These are phyloP conservation scores for Cyprinella venusta DNA, from an alignment of 2,797 vertebrate genomes.

Conservation along the genomic window DNA sequence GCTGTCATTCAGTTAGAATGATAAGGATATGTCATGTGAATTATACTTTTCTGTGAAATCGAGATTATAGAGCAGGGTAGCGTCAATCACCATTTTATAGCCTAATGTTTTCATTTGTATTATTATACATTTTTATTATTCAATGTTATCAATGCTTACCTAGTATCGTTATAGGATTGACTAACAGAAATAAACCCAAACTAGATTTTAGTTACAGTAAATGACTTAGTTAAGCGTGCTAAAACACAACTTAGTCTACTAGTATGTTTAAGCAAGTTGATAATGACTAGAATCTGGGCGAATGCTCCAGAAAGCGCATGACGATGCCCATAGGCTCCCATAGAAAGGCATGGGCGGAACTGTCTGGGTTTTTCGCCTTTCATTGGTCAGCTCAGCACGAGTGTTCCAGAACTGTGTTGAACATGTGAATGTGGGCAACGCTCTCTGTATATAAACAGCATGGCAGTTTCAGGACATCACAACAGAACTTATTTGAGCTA, in stretches of 20 bases:
- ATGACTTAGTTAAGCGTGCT: not conserved
- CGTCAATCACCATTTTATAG: not conserved
- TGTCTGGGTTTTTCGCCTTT: not conserved
- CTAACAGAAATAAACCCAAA: not conserved
- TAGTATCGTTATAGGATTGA: not conserved
- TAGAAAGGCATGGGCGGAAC: not conserved
- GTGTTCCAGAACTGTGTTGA: conserved; percentile 5
- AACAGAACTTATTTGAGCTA: not conserved
- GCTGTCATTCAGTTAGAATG: not conserved
- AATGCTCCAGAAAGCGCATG: not conserved
- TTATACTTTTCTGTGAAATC: not conserved
- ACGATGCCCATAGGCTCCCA: no score
- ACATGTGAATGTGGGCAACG: not conserved
- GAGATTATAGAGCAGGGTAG: not conserved
- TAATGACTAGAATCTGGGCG: not conserved
- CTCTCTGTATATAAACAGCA: not conserved
- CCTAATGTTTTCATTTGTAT: not conserved
- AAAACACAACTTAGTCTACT: not conserved
- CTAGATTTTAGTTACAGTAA: not conserved
- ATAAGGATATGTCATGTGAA: not conserved
- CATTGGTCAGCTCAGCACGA: conserved; percentile 5
- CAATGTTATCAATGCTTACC: not conserved
- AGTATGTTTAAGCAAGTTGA: not conserved
- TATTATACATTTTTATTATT: not conserved
- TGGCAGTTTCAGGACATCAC: no score